Evolutionary conservation across 2,888 invertebrate species (phyloP).

Genomic region (Drosophila macrothrix): DNA sequence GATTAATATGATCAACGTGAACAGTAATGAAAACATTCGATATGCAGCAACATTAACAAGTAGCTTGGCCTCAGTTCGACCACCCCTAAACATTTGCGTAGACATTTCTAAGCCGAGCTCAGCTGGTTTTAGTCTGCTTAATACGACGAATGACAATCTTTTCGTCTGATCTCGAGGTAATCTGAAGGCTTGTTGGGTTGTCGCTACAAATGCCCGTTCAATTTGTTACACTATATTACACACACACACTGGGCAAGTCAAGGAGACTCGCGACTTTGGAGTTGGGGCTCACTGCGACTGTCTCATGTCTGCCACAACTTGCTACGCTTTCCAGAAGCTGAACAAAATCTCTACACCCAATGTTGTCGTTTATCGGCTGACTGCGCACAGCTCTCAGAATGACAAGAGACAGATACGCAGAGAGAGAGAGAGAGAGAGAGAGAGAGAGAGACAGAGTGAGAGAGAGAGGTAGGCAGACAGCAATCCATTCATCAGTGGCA

Average conservation of each 20-base stretch:
- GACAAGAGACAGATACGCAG: slow-evolving; percentile 44
- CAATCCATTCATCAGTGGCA: slow-evolving; percentile 85
- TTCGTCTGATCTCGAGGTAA: slow-evolving; percentile 16
- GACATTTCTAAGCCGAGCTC: slow-evolving; percentile 1
- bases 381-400: slow-evolving; percentile 62
- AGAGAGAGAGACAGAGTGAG: slow-evolving; percentile 18
- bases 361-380: slow-evolving; percentile 73
- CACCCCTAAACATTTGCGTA: slow-evolving; percentile 1
- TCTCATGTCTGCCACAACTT: slow-evolving; percentile 67
- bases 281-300: slow-evolving; percentile 39
- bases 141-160: slow-evolving; percentile 1
- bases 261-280: slow-evolving; percentile 28
- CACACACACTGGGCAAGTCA: slow-evolving; percentile 34
- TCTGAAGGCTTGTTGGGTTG: slow-evolving; percentile 61
- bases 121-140: slow-evolving; percentile 3
- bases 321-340: slow-evolving; percentile 84
- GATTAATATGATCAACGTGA: neutral
- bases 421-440: neutral
- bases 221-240: slow-evolving; percentile 75
- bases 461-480: slow-evolving; percentile 53
- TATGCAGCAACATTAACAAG: neutral
- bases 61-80: neutral
- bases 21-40: neutral
- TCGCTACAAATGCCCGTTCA: slow-evolving; percentile 76
- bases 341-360: slow-evolving; percentile 83